Evolutionary conservation across 53 echinoderm and acorn worm genomes (phyloP).

Genomic region (Actinopyga echinites): DNA sequence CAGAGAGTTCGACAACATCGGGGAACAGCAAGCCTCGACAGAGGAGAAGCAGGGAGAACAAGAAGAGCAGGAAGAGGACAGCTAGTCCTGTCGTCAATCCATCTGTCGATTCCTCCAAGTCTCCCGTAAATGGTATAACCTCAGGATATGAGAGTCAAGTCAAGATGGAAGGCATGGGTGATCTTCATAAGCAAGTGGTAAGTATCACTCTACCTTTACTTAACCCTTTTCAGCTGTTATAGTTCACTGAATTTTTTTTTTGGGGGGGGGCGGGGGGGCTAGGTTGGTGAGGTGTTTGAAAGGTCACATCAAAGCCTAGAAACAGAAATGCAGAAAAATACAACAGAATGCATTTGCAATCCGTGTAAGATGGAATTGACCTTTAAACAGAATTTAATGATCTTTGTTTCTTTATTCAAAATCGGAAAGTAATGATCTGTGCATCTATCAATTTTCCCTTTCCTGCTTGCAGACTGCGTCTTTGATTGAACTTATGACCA

Average conservation of each 20-base stretch:
- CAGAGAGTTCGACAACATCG: constrained; percentile 87
- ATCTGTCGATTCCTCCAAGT: not conserved
- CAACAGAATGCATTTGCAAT: too few relatives aligned
- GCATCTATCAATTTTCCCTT: not conserved
- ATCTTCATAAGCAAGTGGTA: constrained; percentile 39
- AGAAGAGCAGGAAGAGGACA: constrained; percentile 65
- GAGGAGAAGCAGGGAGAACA: constrained; percentile 62
- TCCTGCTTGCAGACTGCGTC: constrained; percentile 19
- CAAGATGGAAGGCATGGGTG: constrained; percentile 11
- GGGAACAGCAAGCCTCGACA: constrained; percentile 62
- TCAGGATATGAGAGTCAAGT: not conserved
- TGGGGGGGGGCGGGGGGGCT: too few relatives aligned
- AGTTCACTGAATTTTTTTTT: too few relatives aligned
- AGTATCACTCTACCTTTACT: not conserved
- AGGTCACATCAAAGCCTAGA: too few relatives aligned
- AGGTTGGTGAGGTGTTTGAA: too few relatives aligned
- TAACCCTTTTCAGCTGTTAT: too few relatives aligned
- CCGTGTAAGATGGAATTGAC: too few relatives aligned
- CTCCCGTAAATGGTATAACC: constrained; percentile 20
- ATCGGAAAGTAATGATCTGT: too few relatives aligned
- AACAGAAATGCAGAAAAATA: too few relatives aligned
- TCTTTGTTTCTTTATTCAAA: too few relatives aligned
- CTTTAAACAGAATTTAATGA: too few relatives aligned
- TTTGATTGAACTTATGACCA: constrained; percentile 54
- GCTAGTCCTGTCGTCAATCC: constrained; percentile 45